These are phyloP conservation scores for Epiblema foenella DNA, from an alignment of 2,888 invertebrate species.

Conservation along the genomic window DNA sequence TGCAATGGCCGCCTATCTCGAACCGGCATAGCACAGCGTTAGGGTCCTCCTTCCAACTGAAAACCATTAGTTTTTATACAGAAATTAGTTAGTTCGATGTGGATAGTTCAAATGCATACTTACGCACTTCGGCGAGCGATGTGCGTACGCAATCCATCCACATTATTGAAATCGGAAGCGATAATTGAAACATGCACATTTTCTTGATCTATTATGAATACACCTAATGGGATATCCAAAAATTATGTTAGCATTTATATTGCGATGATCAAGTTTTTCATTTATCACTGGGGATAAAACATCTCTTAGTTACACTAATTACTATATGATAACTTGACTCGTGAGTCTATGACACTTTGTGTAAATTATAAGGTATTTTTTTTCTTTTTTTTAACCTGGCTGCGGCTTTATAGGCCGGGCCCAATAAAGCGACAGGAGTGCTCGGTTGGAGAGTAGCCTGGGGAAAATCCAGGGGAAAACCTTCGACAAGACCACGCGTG, in stretches of 20 bases:
- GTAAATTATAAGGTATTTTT: no score
- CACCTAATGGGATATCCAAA: slow-evolving; percentile 54
- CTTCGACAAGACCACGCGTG: no score
- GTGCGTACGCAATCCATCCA: slow-evolving; percentile 68
- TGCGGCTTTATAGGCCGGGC: no score
- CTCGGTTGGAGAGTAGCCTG: no score
- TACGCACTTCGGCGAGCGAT: slow-evolving; percentile 67
- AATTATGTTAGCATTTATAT: slow-evolving; percentile 23
- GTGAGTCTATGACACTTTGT: no score
- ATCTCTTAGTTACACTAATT: background rate
- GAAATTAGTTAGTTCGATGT: slow-evolving; percentile 48
- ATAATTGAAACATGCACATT: slow-evolving; percentile 57
- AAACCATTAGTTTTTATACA: slow-evolving; percentile 57
- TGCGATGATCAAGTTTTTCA: background rate
- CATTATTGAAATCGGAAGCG: slow-evolving; percentile 55
- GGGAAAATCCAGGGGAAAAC: no score
- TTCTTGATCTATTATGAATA: slow-evolving; percentile 57
- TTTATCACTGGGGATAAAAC: background rate
- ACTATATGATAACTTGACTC: background rate
- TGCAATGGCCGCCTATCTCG: slow-evolving; percentile 81
- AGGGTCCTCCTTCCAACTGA: slow-evolving; percentile 80
- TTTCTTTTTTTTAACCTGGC: no score
- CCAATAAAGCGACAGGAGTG: no score
- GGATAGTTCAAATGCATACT: slow-evolving; percentile 70
- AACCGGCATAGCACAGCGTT: slow-evolving; percentile 81